Percentiles rank a stretch among this genome's conserved stretches.
These are phyloP conservation scores for Caenorhabditis sp. DNA, from an alignment of 2,888 invertebrate species.

Conservation along the genomic window DNA sequence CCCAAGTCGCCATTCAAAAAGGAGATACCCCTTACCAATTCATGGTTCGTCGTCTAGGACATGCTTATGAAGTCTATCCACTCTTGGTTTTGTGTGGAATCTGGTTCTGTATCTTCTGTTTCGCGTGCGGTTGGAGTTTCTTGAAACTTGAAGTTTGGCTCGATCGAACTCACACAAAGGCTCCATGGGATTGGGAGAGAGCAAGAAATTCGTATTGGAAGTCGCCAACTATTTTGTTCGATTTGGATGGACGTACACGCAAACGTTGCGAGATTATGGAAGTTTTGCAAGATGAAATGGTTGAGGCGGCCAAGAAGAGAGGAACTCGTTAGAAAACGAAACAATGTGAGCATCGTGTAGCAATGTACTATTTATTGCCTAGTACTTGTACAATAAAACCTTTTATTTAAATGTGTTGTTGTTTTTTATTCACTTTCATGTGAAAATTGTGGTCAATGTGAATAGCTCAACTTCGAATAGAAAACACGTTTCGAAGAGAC, in stretches of 20 bases:
- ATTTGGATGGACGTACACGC: slow-evolving; percentile 56
- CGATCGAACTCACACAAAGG: slow-evolving; percentile 56
- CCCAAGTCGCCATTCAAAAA: slow-evolving; percentile 42
- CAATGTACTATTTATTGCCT: neutral
- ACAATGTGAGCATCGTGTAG: neutral
- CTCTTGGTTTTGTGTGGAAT: slow-evolving; percentile 52
- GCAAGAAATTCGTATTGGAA: slow-evolving; percentile 62
- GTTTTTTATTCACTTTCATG: too few relatives aligned
- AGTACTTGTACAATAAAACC: neutral
- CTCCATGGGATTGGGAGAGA: slow-evolving; percentile 67
- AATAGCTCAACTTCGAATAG: neutral
- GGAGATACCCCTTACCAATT: slow-evolving; percentile 55
- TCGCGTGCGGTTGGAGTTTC: slow-evolving; percentile 55
- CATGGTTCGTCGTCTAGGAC: slow-evolving; percentile 55
- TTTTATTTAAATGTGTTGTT: neutral
- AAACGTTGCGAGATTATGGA: slow-evolving; percentile 64
- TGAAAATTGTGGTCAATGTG: too few relatives aligned
- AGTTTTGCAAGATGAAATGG: slow-evolving; percentile 64
- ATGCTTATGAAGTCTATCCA: slow-evolving; percentile 67
- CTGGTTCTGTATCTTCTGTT: slow-evolving; percentile 57
- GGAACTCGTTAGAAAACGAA: slow-evolving; percentile 41
- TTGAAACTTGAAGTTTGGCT: slow-evolving; percentile 64
- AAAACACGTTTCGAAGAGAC: neutral
- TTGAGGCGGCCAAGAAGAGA: slow-evolving; percentile 66
- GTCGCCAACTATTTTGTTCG: slow-evolving; percentile 50